Percentiles rank a stretch among this genome's conserved stretches.
Evolutionary conservation across 1,140 invertebrate species (phyloP).

Genomic region (Drosophila pectinifera): DNA sequence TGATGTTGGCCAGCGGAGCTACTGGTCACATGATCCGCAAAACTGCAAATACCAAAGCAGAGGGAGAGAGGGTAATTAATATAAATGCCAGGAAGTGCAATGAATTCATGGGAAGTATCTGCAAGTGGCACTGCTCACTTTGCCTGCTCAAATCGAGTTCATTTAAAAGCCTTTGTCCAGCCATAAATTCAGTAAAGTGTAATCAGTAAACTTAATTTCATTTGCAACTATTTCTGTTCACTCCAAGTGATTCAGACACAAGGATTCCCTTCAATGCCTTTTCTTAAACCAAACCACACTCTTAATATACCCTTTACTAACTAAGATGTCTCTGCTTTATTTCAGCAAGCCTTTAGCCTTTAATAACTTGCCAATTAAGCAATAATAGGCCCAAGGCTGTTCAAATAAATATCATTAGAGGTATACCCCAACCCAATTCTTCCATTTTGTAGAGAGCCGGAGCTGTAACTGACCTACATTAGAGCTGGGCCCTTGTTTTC

Average conservation of each 20-base stretch:
- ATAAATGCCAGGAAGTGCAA: constrained; percentile 13
- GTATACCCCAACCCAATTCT: neutral
- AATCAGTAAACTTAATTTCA: neutral
- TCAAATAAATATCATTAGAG: neutral
- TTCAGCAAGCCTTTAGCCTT: neutral
- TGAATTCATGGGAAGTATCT: neutral
- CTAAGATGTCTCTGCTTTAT: neutral
- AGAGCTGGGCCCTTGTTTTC: neutral
- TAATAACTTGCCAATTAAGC: constrained; percentile 6
- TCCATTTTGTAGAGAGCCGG: neutral
- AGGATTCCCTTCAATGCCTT: neutral
- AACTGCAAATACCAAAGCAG: constrained; percentile 20
- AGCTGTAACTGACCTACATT: constrained; percentile 31
- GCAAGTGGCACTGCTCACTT: neutral
- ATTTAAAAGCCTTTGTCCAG: neutral
- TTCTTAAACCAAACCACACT: neutral
- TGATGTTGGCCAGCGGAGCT: constrained; percentile 44
- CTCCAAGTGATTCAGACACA: neutral
- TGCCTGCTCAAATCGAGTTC: neutral
- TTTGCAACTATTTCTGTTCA: no score
- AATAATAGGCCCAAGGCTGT: neutral
- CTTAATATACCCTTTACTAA: no score
- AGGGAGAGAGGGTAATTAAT: constrained; percentile 6
- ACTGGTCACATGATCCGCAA: constrained; percentile 53
- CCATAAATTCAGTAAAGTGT: neutral